Conservation (phyloP, 2,888 invertebrate species). For the Rhyacophila evoluta region DNA sequence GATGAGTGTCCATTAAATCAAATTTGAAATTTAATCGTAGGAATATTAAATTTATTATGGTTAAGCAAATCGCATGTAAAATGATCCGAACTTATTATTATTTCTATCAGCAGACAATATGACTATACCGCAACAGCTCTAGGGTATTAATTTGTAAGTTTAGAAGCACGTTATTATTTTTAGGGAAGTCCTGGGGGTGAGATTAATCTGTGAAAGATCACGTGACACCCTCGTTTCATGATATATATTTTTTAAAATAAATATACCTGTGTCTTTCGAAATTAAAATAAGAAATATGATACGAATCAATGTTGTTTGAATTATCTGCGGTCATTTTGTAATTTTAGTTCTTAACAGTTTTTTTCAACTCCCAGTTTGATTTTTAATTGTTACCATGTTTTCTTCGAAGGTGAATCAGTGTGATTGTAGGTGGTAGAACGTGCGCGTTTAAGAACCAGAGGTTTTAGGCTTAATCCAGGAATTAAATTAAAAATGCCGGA, state of each 20-base stretch:
- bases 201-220: slow-evolving; percentile 17
- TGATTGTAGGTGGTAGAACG: no score
- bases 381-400: no score
- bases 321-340: no score
- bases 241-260: not conserved
- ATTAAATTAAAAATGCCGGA: no score
- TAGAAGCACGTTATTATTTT: not conserved
- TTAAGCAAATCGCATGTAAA: not conserved
- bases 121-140: not conserved
- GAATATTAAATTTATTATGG: not conserved
- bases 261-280: not conserved
- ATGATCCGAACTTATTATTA: not conserved
- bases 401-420: no score
- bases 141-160: slow-evolving; percentile 15
- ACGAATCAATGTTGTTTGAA: no score
- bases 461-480: no score
- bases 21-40: not conserved
- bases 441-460: no score
- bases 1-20: no score
- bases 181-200: not conserved
- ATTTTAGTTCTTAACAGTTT: no score
- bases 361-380: no score
- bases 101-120: not conserved
- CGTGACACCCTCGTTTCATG: not conserved
- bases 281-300: not conserved